Evolutionary conservation across 2,113 vertebrate species (phyloP).

Genomic region (Podocnemis expansa): DNA sequence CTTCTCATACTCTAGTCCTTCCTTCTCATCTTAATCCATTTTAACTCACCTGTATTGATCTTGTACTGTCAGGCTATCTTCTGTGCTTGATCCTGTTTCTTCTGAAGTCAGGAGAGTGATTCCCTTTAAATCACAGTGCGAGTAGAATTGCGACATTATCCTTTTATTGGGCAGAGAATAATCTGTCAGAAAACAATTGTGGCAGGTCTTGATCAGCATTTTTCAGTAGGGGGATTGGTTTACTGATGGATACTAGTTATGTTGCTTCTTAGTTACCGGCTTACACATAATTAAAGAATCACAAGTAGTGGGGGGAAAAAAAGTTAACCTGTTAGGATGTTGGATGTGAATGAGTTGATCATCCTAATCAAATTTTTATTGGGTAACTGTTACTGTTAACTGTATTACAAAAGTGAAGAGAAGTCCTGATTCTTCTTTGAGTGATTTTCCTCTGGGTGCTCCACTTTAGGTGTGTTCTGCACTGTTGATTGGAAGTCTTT

Average conservation of each 20-base stretch:
- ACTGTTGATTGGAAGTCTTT: too few species aligned
- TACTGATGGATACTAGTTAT: neutral
- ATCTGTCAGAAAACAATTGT: neutral
- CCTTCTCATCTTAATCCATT: neutral
- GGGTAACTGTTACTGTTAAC: neutral
- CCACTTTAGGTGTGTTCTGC: too few species aligned
- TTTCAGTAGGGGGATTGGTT: neutral
- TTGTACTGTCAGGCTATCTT: neutral
- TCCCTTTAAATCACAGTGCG: neutral
- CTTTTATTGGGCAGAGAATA: too few species aligned
- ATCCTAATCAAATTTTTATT: neutral
- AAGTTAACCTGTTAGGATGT: neutral
- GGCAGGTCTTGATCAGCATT: neutral
- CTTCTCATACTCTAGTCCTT: too few species aligned
- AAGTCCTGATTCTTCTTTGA: neutral
- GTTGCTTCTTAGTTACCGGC: neutral
- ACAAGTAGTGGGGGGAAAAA: neutral
- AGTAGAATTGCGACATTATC: neutral
- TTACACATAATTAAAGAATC: neutral
- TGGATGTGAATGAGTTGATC: neutral
- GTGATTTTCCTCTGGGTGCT: too few species aligned
- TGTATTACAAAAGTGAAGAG: neutral
- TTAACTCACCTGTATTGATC: neutral
- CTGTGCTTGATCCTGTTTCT: constrained; percentile 1
- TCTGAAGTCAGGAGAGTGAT: neutral